These are phyloP conservation scores for Desmodus rotundus DNA, from an alignment of 2,113 vertebrate species.

Conservation along the genomic window DNA sequence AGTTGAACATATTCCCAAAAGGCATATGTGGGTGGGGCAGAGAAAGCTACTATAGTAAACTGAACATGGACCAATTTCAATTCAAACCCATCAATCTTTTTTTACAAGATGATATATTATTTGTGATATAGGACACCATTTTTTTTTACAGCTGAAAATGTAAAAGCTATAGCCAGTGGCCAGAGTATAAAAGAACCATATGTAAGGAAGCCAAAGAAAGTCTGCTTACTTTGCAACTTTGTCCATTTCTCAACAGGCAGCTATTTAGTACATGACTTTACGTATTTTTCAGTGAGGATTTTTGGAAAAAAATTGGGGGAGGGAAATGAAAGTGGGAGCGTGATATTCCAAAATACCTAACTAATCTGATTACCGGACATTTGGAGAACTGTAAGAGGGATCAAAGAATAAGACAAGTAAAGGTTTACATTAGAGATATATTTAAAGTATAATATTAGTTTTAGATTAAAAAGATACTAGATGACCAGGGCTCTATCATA, in stretches of 20 bases:
- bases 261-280: not conserved
- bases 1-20: not conserved
- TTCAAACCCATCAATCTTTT: not conserved
- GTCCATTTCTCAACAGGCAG: not conserved
- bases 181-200: not conserved
- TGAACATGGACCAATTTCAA: not conserved
- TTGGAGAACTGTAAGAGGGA: not conserved
- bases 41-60: not conserved
- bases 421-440: not conserved
- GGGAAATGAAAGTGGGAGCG: not conserved
- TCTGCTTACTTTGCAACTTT: not conserved
- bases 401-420: not conserved
- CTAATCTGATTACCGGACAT: not conserved
- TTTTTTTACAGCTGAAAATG: constrained; percentile 10
- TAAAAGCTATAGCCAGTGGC: not conserved
- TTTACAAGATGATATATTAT: not conserved
- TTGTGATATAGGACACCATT: not conserved
- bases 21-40: not conserved
- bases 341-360: not conserved
- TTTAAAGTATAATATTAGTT: not conserved
- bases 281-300: not conserved
- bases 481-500: not conserved
- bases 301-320: not conserved
- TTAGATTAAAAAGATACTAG: not conserved
- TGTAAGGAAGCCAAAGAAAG: not conserved